Base-by-base conservation (phyloP, 2,113 vertebrate species). In the Forbesichthys agassizii region DNA sequence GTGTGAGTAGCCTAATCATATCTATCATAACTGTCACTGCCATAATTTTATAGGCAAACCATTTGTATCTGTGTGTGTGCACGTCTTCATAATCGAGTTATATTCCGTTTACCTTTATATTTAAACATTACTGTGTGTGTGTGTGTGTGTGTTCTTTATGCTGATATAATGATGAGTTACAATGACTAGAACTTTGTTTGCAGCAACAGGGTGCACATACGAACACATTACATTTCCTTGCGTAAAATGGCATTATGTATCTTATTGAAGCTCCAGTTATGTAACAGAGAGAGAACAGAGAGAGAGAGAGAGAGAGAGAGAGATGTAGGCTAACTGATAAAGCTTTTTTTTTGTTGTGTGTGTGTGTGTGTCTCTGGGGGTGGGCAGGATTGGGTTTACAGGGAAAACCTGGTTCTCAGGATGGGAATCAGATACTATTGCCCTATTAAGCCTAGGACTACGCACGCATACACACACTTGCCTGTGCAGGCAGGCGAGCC, bases 391-490 rank as follows among this genome's bases (percentile, higher is more conserved):
- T 71, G 57, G 61, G 75, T 87, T 86, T 77, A 77, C 71, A 68
- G 63, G 69, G 72, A 68, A 60, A 81, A 78, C 74, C 86, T 86
- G 83, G 74, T 68, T 64, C 12, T 5, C 73, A 86, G 61, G 71
- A 81, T 4, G 13, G 72, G 65, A 82, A 89, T 77, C 71, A 80
- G 86, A 88, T 84, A 76, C 84, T 80, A 48, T 53, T 73, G 68
- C 13, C 68, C 56, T 33, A 52, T 49, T 62, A 33, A 33, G 55
- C 8, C 68, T 49, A 65, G 66, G 73, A 55, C 73, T 61, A 63
- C 54, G 60, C 60, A 64, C 68, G 58, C 68, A 60, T 46, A 63
- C 63, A 67, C 54, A 62, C 57, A 69, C 65, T 62, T 58, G 74
- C 66, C 12, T n/a, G 4, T 46, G 18, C 61, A 64, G 16, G 48